A percentile compares a stretch with the other conserved stretches of the same genome.
phyloP scores from a whole-genome alignment of 1,140 invertebrate genomes.

The Drosophila paulistorum region DNA sequence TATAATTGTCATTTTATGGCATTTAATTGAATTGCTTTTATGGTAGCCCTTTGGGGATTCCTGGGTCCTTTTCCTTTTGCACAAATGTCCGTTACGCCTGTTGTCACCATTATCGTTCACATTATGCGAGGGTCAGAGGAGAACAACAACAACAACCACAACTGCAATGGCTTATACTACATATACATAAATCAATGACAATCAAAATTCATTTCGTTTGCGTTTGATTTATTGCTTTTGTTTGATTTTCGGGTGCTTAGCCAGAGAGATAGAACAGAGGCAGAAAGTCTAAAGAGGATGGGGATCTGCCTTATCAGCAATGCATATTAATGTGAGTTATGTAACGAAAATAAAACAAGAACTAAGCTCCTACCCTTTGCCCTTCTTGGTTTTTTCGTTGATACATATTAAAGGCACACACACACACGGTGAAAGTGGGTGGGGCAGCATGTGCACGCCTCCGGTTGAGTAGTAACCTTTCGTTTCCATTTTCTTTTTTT shows the following conservation, averaged over 20 bases:
- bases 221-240: slow-evolving; percentile 77
- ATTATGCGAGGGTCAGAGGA: slow-evolving; percentile 50
- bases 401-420: slow-evolving; percentile 62
- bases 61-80: slow-evolving; percentile 1
- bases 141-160: slow-evolving; percentile 8
- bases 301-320: slow-evolving; percentile 57
- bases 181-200: slow-evolving; percentile 81
- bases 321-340: slow-evolving; percentile 75
- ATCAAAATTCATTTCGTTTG: slow-evolving; percentile 79
- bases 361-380: slow-evolving; percentile 37
- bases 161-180: slow-evolving; percentile 46
- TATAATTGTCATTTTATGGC: slow-evolving; percentile 58
- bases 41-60: neutral
- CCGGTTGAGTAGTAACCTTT: slow-evolving; percentile 46
- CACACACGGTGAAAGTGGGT: neutral
- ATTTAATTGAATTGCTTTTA: slow-evolving; percentile 52
- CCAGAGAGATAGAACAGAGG: neutral
- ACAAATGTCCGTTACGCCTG: slow-evolving; percentile 18
- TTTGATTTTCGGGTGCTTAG: slow-evolving; percentile 61
- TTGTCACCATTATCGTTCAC: slow-evolving; percentile 66
- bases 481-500: slow-evolving; percentile 29
- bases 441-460: slow-evolving; percentile 51
- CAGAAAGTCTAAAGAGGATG: neutral
- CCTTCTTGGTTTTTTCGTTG: slow-evolving; percentile 24
- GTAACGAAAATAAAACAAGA: slow-evolving; percentile 46